Evolutionary conservation across 2,113 vertebrate genomes (phyloP).

Genomic region (Salvelinus fontinalis): DNA sequence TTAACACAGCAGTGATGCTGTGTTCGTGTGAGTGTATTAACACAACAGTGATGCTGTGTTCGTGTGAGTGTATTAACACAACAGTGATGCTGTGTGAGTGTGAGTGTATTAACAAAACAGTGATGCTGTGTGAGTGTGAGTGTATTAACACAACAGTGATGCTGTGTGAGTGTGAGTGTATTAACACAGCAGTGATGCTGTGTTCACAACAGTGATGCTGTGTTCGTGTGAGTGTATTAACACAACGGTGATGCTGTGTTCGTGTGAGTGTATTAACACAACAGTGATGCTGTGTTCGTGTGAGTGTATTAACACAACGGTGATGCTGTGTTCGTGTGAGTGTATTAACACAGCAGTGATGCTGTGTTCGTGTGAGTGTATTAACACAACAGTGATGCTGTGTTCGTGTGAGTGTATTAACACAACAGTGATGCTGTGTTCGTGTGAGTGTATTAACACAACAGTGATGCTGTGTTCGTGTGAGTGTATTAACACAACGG

Average conservation of each 20-base stretch:
- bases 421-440: neutral
- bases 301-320: neutral
- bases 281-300: neutral
- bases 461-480: neutral
- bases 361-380: neutral
- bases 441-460: neutral
- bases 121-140: neutral
- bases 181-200: too few species aligned
- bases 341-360: neutral
- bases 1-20: neutral
- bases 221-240: neutral
- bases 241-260: neutral
- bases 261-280: neutral
- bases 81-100: neutral
- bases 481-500: neutral
- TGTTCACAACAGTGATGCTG: neutral
- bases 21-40: neutral
- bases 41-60: neutral
- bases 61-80: neutral
- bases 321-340: neutral
- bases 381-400: neutral
- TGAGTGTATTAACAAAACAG: neutral
- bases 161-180: neutral
- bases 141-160: neutral
- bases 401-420: neutral